phyloP scores from a whole-genome alignment of 1,140 invertebrate genomes.

The Araneus ventricosus region DNA sequence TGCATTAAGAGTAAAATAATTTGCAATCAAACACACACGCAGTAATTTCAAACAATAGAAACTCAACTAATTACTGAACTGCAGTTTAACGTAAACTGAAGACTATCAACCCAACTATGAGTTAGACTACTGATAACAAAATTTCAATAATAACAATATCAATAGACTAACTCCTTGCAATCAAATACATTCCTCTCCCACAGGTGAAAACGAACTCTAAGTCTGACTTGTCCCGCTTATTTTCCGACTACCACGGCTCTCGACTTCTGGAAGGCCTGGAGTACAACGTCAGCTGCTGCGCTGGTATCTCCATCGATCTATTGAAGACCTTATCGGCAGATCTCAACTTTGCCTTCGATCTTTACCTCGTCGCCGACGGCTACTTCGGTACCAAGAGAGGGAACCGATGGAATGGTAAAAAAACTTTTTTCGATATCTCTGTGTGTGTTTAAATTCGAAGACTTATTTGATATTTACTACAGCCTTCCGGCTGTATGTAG shows the following conservation, averaged over 20 bases:
- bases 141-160: background rate
- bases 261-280: constrained; percentile 77
- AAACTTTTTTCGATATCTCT: background rate
- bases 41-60: no score
- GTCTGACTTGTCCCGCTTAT: constrained; percentile 78
- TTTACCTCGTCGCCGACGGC: constrained; percentile 92
- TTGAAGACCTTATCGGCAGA: constrained; percentile 90
- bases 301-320: constrained; percentile 94
- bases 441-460: background rate
- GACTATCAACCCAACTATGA: no score
- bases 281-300: constrained; percentile 88
- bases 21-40: no score
- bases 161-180: background rate
- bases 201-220: constrained; percentile 76
- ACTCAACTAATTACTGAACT: no score
- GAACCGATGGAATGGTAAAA: constrained; percentile 84
- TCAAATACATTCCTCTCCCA: no score
- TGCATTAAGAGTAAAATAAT: no score
- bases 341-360: constrained; percentile 91
- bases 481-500: no score
- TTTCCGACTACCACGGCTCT: constrained; percentile 76
- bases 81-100: no score
- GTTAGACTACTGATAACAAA: no score
- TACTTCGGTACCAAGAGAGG: constrained; percentile 83
- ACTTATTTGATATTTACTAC: background rate